Base-by-base conservation (phyloP, 2,888 invertebrate genomes). In the Orthosia cruda region DNA sequence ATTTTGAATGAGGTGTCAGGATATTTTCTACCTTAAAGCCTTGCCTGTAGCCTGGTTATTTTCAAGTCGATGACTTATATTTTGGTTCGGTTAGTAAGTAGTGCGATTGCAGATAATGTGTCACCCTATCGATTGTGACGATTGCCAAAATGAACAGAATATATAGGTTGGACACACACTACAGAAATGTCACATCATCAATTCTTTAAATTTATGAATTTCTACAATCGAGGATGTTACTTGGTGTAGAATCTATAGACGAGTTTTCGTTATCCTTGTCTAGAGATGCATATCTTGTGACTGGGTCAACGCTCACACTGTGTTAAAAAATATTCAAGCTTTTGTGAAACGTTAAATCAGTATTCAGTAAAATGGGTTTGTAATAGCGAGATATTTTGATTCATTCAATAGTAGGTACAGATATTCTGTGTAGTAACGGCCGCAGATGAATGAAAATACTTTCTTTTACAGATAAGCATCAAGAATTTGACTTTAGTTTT, bases 1-100 rank as follows among this genome's bases (percentile, higher is more conserved):
- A 72, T 47, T 26, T 20, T 62, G n/a, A 26, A 65, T 66, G 40
- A 68, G 40, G 20, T 64, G 54, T 64, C 4, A 1, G n/a, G 49
- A 18, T 32, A 54, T 7, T 54, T 45, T n/a, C 20, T 61, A 20
- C 16, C 12, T 16, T 47, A 4, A 3, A 23, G 45, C 20, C n/a
- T 58, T 26, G 7, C 40, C 13, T 15, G 4, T n/a, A 11, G 55
- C n/a, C 9, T 62, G 13, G 15, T 47, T 62, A 15, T 32, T 26
- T 9, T 26, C 18, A 3, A 4, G 32, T 16, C 11, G 18, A 11
- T 58, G 16, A 16, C 16, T 20, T 54, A 4, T 12, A 52, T 13
- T 54, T 55, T n/a, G n/a, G 12, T n/a, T n/a, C 23, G 13, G 15
- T 2, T 15, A 23, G 54, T 23, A 23, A 55, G 23, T 20, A 52